A percentile compares a stretch with the other conserved stretches of the same genome.
phyloP scores from a whole-genome alignment of 2,888 invertebrate genomes.

The Sesamia inferens region DNA sequence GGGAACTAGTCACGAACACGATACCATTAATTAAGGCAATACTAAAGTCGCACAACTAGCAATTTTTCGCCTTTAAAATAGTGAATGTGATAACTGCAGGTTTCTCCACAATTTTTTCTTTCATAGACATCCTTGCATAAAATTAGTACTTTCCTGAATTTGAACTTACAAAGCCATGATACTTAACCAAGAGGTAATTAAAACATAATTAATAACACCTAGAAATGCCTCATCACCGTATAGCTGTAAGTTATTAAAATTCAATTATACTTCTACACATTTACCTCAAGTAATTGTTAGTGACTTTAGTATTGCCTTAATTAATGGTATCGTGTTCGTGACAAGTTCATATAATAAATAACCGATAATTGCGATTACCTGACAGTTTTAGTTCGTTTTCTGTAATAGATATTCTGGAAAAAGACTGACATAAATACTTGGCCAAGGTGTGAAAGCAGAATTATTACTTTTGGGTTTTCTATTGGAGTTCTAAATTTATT shows the following conservation, averaged over 20 bases:
- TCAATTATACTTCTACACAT: background rate
- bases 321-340: constrained; percentile 46
- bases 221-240: background rate
- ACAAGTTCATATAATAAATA: constrained; percentile 39
- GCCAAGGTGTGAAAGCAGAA: background rate
- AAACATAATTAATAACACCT: background rate
- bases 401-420: constrained; percentile 18
- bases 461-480: background rate
- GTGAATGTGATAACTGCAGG: no score
- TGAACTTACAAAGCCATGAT: background rate
- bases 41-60: no score
- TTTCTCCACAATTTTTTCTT: no score
- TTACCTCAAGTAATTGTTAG: background rate
- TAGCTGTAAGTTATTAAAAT: background rate
- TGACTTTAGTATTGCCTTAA: constrained; percentile 17
- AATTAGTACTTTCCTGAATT: background rate
- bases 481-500: background rate
- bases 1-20: no score
- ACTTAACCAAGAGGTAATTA: background rate
- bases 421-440: background rate
- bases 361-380: constrained; percentile 28
- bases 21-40: no score
- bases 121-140: background rate
- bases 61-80: no score
- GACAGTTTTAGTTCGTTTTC: constrained; percentile 21